Conservation (phyloP, 2,888 invertebrate species). For the Argyra leucocephala region DNA sequence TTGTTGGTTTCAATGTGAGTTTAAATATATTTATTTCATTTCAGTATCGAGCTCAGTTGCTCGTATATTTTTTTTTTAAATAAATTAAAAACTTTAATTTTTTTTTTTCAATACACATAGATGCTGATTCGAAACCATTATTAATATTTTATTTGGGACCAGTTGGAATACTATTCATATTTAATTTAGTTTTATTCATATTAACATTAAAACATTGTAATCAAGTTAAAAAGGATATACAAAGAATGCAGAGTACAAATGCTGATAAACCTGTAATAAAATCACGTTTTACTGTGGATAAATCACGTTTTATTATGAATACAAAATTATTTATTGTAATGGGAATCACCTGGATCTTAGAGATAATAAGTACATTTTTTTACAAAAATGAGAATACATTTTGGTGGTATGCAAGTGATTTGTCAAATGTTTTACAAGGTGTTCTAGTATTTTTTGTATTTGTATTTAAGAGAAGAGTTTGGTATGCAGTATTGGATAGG, state of each 20-base stretch:
- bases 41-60: not conserved
- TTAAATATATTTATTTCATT: constrained; percentile 7
- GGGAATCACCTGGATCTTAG: constrained; percentile 66
- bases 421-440: constrained; percentile 61
- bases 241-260: constrained; percentile 56
- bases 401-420: constrained; percentile 50
- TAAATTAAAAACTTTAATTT: constrained; percentile 9
- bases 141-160: constrained; percentile 57
- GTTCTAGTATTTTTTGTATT: constrained; percentile 64
- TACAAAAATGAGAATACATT: constrained; percentile 46
- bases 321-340: constrained; percentile 68
- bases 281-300: constrained; percentile 55
- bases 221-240: constrained; percentile 64
- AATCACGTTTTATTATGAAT: constrained; percentile 61
- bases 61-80: constrained; percentile 8
- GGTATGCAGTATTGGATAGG: constrained; percentile 49
- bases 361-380: constrained; percentile 52
- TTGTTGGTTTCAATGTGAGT: constrained; percentile 60
- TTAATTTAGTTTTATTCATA: constrained; percentile 59
- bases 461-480: constrained; percentile 59
- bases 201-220: constrained; percentile 61
- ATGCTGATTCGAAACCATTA: constrained; percentile 38
- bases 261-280: constrained; percentile 51
- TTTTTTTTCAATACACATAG: no score
- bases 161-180: constrained; percentile 52